phyloP scores from a whole-genome alignment of 2,797 vertebrate genomes.

The Nannoperca obscura region DNA sequence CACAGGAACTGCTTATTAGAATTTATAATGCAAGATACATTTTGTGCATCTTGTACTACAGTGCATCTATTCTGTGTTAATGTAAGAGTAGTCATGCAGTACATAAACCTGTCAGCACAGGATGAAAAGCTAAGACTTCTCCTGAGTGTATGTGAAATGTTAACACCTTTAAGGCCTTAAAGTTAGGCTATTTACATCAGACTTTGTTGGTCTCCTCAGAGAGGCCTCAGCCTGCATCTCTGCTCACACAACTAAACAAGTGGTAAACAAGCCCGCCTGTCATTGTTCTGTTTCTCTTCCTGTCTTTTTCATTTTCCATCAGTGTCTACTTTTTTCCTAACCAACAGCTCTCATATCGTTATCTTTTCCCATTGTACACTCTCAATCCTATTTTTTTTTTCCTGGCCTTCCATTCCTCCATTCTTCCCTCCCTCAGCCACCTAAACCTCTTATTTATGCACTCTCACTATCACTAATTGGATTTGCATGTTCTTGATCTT shows the following conservation, averaged over 20 bases:
- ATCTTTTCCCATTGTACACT: not conserved
- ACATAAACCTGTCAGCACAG: constrained; percentile 31
- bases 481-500: constrained; percentile 33
- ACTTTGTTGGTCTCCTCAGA: constrained; percentile 13
- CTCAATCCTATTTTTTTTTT: not conserved
- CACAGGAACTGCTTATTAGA: constrained; percentile 31
- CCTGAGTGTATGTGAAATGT: constrained; percentile 8
- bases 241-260: constrained; percentile 17
- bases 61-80: constrained; percentile 9
- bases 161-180: constrained; percentile 25
- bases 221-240: constrained; percentile 4
- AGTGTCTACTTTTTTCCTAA: not conserved
- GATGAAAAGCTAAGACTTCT: constrained; percentile 16
- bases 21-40: constrained; percentile 10
- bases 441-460: not conserved
- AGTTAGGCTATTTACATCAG: constrained; percentile 26
- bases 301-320: not conserved
- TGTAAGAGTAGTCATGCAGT: constrained; percentile 27
- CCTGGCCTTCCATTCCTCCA: not conserved
- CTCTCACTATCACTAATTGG: constrained; percentile 3
- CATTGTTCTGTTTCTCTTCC: not conserved
- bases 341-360: not conserved
- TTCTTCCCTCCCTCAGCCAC: not conserved
- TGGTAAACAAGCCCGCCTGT: constrained; percentile 39
- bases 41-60: not conserved